These are phyloP conservation scores for Drosophila azteca DNA, from an alignment of 1,140 invertebrate genomes.

Conservation along the genomic window DNA sequence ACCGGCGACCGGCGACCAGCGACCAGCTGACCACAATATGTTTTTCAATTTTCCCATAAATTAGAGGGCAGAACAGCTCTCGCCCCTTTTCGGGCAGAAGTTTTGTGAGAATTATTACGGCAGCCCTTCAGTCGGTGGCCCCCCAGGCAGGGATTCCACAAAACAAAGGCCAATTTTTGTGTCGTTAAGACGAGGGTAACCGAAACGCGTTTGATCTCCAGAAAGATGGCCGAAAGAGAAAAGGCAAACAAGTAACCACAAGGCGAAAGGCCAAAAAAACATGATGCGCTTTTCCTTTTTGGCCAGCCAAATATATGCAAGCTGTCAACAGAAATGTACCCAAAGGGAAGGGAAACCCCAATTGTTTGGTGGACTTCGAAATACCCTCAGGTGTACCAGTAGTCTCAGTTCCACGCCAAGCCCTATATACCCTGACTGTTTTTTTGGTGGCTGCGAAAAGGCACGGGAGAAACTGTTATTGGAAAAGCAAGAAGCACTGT, in stretches of 20 bases:
- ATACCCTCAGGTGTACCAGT: background rate
- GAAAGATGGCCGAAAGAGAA: constrained; percentile 2
- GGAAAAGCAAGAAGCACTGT: constrained; percentile 37
- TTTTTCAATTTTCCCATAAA: constrained; percentile 70
- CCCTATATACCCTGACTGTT: background rate
- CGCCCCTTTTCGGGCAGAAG: constrained; percentile 11
- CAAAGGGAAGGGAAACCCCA: background rate
- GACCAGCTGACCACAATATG: constrained; percentile 57
- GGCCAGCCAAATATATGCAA: constrained; percentile 10
- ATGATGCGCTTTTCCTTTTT: constrained; percentile 24
- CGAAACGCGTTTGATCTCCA: constrained; percentile 63
- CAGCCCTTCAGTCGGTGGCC: constrained; percentile 15
- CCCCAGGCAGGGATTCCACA: constrained; percentile 10
- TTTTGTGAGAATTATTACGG: constrained; percentile 42
- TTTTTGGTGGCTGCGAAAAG: background rate
- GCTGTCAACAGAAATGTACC: constrained; percentile 6
- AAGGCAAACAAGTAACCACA: constrained; percentile 45
- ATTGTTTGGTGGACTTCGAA: background rate
- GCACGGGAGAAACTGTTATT: constrained; percentile 44
- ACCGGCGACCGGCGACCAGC: background rate
- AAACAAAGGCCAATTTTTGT: constrained; percentile 54
- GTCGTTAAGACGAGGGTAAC: constrained; percentile 51
- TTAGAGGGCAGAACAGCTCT: constrained; percentile 32
- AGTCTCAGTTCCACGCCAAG: background rate
- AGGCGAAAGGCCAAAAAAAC: constrained; percentile 31